Evolutionary conservation across 2,888 invertebrate species (phyloP).

Genomic region (Lasius fuliginosus): DNA sequence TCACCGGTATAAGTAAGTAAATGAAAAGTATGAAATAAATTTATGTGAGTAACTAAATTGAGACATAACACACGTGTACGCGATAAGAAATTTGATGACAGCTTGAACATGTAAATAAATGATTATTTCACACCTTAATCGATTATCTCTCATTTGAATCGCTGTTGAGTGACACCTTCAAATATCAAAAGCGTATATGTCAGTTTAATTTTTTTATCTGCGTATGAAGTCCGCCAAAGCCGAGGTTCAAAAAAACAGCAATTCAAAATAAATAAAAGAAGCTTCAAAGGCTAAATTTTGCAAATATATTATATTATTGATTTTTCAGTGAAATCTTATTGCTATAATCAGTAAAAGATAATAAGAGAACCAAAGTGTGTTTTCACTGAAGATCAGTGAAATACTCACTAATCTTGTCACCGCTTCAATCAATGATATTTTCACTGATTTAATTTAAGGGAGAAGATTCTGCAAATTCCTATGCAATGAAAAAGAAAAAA

Average conservation of each 20-base stretch:
- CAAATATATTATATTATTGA: neutral
- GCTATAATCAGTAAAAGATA: neutral
- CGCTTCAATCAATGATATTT: no score
- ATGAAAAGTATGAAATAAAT: no score
- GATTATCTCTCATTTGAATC: no score
- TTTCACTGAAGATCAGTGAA: neutral
- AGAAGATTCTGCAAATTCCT: conserved; percentile 17
- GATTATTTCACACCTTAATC: neutral
- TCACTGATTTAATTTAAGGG: neutral
- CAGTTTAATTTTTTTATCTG: no score
- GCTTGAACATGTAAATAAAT: neutral
- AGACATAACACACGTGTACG: neutral
- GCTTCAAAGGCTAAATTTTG: neutral
- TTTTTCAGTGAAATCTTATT: neutral
- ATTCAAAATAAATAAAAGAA: neutral
- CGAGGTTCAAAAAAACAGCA: neutral
- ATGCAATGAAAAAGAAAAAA: neutral
- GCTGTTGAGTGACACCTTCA: no score
- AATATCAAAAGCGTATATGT: no score
- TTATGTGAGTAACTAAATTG: no score
- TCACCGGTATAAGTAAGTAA: neutral
- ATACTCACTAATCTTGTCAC: neutral
- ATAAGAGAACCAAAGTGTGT: neutral
- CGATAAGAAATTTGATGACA: neutral
- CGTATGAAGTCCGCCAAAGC: no score